These are phyloP conservation scores for Calypte anna DNA, from an alignment of 2,113 vertebrate species.

Conservation along the genomic window DNA sequence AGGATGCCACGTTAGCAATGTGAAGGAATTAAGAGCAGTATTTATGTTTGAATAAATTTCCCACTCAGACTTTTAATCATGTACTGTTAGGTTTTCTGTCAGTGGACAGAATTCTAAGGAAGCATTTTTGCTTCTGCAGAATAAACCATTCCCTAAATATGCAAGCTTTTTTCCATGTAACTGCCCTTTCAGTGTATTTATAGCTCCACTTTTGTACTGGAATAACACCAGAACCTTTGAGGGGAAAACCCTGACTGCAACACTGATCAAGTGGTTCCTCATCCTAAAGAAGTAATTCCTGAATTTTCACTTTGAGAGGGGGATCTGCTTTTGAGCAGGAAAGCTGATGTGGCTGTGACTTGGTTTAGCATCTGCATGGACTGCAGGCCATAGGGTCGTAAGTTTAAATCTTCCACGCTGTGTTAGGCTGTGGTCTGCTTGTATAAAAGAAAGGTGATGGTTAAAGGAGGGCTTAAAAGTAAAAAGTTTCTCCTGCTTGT, in stretches of 20 bases:
- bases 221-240: not conserved
- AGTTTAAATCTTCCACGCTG: accelerated
- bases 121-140: not conserved
- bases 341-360: not conserved
- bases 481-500: not conserved
- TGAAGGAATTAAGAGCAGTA: not conserved
- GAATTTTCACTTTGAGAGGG: not conserved
- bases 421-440: not conserved
- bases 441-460: not conserved
- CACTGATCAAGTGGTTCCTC: not conserved
- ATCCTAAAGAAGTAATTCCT: not conserved
- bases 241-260: not conserved
- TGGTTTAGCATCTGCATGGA: not conserved
- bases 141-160: not conserved
- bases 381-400: accelerated
- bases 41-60: not conserved
- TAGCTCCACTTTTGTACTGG: not conserved
- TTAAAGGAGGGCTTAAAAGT: not conserved
- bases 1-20: not conserved
- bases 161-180: not conserved
- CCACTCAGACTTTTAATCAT: accelerated
- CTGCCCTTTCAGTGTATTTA: not conserved
- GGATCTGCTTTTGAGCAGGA: not conserved
- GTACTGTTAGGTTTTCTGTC: not conserved
- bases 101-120: not conserved